Evolutionary conservation across 2,888 invertebrate species (phyloP).

Genomic region (Neoitamus cyanurus): DNA sequence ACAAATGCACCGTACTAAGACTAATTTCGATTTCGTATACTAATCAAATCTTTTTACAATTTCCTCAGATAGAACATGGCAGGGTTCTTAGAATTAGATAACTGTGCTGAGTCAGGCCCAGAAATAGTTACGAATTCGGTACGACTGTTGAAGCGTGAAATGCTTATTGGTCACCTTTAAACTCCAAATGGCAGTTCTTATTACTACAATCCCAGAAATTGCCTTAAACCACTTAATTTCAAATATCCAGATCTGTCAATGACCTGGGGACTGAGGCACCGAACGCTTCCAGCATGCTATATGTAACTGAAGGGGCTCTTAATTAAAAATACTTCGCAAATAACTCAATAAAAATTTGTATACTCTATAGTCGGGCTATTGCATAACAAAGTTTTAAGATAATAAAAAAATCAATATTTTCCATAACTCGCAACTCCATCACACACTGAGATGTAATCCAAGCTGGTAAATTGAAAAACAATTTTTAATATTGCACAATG

Average conservation of each 20-base stretch:
- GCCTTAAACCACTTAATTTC: no score
- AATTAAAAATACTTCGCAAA: not conserved
- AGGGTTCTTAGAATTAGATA: not conserved
- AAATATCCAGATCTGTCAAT: no score
- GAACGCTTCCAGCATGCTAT: no score
- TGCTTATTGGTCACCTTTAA: not conserved
- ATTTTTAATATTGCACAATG: not conserved
- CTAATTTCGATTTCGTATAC: not conserved
- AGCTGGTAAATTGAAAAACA: not conserved
- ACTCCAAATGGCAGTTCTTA: not conserved
- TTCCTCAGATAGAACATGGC: not conserved
- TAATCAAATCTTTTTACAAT: not conserved
- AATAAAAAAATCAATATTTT: not conserved
- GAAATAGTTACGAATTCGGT: not conserved
- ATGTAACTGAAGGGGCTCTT: not conserved
- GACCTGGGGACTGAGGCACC: no score
- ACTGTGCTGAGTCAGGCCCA: not conserved
- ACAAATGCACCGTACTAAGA: not conserved
- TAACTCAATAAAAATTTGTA: no score
- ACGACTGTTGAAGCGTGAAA: not conserved
- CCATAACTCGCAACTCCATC: not conserved
- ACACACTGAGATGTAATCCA: not conserved
- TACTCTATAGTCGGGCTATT: not conserved
- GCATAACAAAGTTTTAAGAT: not conserved
- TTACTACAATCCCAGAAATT: no score